A percentile compares a stretch with the other conserved stretches of the same genome.
These are phyloP conservation scores for Cheilosia soror DNA, from an alignment of 2,888 invertebrate genomes.

Conservation along the genomic window DNA sequence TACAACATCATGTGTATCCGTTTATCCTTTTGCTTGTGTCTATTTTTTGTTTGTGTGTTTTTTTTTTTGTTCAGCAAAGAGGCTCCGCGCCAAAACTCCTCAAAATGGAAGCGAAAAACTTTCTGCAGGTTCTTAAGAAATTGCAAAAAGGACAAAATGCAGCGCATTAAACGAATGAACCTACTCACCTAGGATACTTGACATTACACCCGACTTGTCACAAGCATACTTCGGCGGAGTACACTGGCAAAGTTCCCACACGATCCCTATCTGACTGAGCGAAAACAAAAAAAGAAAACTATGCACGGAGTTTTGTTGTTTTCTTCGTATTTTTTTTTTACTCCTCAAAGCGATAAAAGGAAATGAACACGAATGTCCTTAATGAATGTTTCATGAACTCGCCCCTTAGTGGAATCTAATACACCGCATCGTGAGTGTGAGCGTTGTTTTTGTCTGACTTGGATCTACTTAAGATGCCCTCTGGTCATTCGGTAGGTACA, in stretches of 20 bases:
- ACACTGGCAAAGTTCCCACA: slow-evolving; percentile 49
- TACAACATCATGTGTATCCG: slow-evolving; percentile 63
- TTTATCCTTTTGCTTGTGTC: slow-evolving; percentile 33
- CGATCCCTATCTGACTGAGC: slow-evolving; percentile 19
- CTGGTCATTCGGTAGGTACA: slow-evolving; percentile 44
- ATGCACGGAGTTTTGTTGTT: slow-evolving; percentile 15
- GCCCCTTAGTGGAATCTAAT: slow-evolving; percentile 65
- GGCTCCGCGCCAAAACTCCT: slow-evolving; percentile 15
- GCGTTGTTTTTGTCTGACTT: not conserved
- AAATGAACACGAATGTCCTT: slow-evolving; percentile 79
- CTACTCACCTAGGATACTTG: slow-evolving; percentile 60
- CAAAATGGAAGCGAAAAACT: slow-evolving; percentile 14
- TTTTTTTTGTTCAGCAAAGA: not conserved
- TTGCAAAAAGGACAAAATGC: slow-evolving; percentile 41
- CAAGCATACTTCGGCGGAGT: not conserved
- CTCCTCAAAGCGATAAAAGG: slow-evolving; percentile 78
- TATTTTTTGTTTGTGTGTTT: not conserved
- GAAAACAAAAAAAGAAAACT: slow-evolving; percentile 30
- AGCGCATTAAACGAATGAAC: slow-evolving; percentile 39
- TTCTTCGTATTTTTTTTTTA: slow-evolving; percentile 2
- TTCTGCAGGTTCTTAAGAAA: slow-evolving; percentile 40
- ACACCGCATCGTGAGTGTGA: slow-evolving; percentile 12
- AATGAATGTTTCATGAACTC: slow-evolving; percentile 83
- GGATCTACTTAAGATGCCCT: slow-evolving; percentile 51
- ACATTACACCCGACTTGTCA: slow-evolving; percentile 68